Conservation (phyloP, 2,113 vertebrate species). For the Protomyctophum bolini region DNA sequence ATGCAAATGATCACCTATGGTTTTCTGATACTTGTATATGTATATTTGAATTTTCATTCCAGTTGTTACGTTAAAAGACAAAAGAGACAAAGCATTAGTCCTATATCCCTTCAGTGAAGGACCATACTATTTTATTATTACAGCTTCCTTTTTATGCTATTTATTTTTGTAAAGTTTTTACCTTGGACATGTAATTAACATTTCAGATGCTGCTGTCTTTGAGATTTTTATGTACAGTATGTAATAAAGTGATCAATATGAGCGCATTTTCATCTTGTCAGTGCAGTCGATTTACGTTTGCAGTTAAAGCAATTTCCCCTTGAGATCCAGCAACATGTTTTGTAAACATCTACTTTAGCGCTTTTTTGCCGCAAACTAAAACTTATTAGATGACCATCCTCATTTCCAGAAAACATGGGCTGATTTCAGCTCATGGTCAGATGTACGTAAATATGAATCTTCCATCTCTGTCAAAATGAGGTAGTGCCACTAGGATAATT, state of each 20-base stretch:
- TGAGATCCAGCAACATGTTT: not conserved
- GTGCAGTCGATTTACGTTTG: not conserved
- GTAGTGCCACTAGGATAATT: too few relatives aligned
- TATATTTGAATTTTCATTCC: slow-evolving; percentile 72
- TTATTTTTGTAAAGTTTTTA: slow-evolving; percentile 88
- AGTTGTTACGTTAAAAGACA: slow-evolving; percentile 62
- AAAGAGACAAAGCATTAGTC: slow-evolving; percentile 61
- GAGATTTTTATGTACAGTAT: slow-evolving; percentile 58
- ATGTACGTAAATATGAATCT: too few relatives aligned
- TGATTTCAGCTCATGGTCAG: not conserved
- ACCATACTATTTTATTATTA: slow-evolving; percentile 68
- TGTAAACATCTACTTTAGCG: too few relatives aligned
- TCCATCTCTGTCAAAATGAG: too few relatives aligned
- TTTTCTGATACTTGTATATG: slow-evolving; percentile 59
- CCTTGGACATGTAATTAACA: slow-evolving; percentile 65
- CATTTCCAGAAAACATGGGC: too few relatives aligned
- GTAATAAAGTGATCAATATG: slow-evolving; percentile 62
- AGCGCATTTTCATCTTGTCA: not conserved
- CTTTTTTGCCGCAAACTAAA: too few relatives aligned
- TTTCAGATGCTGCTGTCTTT: slow-evolving; percentile 77
- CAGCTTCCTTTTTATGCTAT: slow-evolving; percentile 80
- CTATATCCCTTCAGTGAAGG: slow-evolving; percentile 82
- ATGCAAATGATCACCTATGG: slow-evolving; percentile 42
- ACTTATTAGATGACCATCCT: not conserved
- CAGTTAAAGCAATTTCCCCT: not conserved